Conservation (phyloP, 2,113 vertebrate genomes). For the Athene noctua region DNA sequence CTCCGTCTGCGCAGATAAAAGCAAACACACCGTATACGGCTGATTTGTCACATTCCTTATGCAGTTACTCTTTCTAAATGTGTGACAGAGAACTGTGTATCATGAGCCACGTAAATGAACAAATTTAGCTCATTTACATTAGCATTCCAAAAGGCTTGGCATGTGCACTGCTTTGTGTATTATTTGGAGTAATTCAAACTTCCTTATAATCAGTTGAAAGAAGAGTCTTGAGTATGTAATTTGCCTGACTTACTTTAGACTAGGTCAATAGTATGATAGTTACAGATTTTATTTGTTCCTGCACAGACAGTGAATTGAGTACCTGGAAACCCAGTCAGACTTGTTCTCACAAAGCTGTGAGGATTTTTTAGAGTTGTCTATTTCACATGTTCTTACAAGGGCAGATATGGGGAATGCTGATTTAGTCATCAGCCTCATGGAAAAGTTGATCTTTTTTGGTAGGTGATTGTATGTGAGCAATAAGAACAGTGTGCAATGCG, state of each 20-base stretch:
- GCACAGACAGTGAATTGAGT: neutral
- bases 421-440: neutral
- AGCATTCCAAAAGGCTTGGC: neutral
- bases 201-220: neutral
- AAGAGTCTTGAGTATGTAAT: neutral
- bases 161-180: neutral
- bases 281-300: neutral
- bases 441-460: neutral
- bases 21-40: neutral
- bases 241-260: neutral
- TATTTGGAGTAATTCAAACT: neutral
- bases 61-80: neutral
- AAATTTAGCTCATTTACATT: neutral
- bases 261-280: neutral
- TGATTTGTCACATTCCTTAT: neutral
- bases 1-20: neutral
- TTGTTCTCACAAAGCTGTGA: neutral
- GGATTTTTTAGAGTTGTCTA: neutral
- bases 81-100: neutral
- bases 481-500: neutral
- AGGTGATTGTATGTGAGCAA: neutral
- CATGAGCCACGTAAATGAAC: neutral
- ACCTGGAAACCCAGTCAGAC: neutral
- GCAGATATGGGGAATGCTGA: neutral
- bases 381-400: neutral